Conservation (phyloP, 2,113 vertebrate genomes). For the Grus americana region DNA sequence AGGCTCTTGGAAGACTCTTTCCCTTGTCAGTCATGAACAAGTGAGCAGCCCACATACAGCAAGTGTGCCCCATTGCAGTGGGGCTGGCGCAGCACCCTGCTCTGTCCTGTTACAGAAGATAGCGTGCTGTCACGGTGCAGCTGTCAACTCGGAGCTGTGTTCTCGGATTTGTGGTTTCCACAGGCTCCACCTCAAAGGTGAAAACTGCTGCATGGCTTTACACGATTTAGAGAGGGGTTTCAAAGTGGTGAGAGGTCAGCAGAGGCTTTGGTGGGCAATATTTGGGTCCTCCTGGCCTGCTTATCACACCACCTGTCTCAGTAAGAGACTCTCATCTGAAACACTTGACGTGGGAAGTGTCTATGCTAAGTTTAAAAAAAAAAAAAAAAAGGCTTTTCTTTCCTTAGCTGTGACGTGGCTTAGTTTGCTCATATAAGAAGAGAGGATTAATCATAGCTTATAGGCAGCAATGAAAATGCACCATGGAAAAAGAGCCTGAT, state of each 20-base stretch:
- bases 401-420: background rate
- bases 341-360: background rate
- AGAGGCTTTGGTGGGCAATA: background rate
- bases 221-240: background rate
- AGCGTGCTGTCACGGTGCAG: fast-evolving
- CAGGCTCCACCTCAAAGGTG: background rate
- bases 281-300: background rate
- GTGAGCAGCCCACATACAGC: background rate
- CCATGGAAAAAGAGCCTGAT: background rate
- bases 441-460: slow-evolving; percentile 1
- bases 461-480: background rate
- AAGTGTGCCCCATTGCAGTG: fast-evolving
- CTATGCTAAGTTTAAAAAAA: background rate
- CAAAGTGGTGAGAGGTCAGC: background rate
- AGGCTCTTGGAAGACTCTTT: background rate
- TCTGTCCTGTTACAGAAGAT: background rate
- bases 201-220: background rate
- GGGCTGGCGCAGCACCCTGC: background rate
- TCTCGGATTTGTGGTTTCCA: background rate
- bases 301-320: background rate
- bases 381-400: background rate
- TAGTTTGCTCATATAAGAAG: background rate
- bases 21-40: background rate
- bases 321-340: background rate
- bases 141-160: background rate